These are phyloP conservation scores for Sardinella longiceps DNA, from an alignment of 2,797 vertebrate species.

Conservation along the genomic window DNA sequence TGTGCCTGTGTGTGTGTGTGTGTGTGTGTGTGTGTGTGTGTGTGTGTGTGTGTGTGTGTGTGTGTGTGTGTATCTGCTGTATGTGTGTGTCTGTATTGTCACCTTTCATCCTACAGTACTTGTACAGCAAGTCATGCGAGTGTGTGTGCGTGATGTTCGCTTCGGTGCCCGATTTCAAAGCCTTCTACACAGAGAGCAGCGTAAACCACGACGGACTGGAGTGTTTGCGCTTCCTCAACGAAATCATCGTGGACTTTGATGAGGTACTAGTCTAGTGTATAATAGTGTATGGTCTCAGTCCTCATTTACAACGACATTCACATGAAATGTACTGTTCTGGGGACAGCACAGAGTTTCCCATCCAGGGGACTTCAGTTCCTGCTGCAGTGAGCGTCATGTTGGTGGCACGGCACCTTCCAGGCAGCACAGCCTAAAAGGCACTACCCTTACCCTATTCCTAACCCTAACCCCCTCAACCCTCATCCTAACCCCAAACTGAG, in stretches of 20 bases:
- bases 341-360: background rate
- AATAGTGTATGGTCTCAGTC: background rate
- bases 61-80: too few relatives aligned
- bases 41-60: background rate
- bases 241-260: conserved; percentile 91
- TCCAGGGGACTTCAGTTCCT: background rate
- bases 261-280: conserved; percentile 71
- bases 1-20: background rate
- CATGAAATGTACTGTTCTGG: background rate
- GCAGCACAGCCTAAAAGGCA: too few relatives aligned
- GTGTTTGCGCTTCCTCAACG: conserved; percentile 89
- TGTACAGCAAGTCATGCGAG: conserved; percentile 88
- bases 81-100: background rate
- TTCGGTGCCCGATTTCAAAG: conserved; percentile 88
- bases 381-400: background rate
- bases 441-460: too few relatives aligned
- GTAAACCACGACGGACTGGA: conserved; percentile 85
- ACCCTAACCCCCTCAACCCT: too few relatives aligned
- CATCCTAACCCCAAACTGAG: too few relatives aligned
- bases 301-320: too few relatives aligned
- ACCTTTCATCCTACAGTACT: conserved; percentile 73
- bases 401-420: too few relatives aligned
- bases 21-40: background rate
- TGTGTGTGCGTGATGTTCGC: conserved; percentile 89
- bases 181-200: conserved; percentile 87